Base-by-base conservation (phyloP, 2,797 vertebrate species). In the Phoeniculus purpureus region DNA sequence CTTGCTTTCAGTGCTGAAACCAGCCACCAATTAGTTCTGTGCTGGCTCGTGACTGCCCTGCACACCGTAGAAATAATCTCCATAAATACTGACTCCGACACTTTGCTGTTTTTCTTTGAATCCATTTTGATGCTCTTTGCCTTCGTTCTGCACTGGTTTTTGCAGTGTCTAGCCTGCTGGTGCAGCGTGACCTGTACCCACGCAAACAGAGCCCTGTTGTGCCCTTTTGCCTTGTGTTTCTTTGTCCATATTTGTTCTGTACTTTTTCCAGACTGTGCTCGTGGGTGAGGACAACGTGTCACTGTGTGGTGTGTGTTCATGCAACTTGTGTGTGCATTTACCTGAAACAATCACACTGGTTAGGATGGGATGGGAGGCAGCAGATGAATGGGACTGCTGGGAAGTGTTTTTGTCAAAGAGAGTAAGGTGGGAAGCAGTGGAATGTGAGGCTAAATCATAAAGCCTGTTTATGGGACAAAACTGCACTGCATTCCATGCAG, bases 41-140 rank as follows among this genome's bases (percentile, higher is more conserved):
- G 20, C n/a, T 54, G 66, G 12, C n/a, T 85, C 27, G 0, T 0
- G 15, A 13, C 20, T 20, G 9, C 59, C 9, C 32, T 60, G 17
- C 31, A 1, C 0, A 0, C 31, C 0, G 0, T 26, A 48, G 48
- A 43, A 29, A 21, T 2, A 2, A 56, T 93, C n/a, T 27, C 34
- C 10, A 1, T 72, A 34, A 85, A 76, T 19, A 54, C 1, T 20
- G 27, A 40, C 34, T 60, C 19, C 0, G 0, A 60, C 31, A 12
- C 50, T 72, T 79, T 32, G 20, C 23, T 66, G 13, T 26, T 79
- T 52, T 56, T 60, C 40, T 92, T 73, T 21, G 59, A 78, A 70
- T 70, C 48, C 37, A 34, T 60, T 34, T 48, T 43, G 43, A 25
- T 74, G 18, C 27, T 72, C 32, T 27, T 87, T 74, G 64, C 32